phyloP scores from a whole-genome alignment of 1,140 invertebrate genomes.

The Dreissena polymorpha region DNA sequence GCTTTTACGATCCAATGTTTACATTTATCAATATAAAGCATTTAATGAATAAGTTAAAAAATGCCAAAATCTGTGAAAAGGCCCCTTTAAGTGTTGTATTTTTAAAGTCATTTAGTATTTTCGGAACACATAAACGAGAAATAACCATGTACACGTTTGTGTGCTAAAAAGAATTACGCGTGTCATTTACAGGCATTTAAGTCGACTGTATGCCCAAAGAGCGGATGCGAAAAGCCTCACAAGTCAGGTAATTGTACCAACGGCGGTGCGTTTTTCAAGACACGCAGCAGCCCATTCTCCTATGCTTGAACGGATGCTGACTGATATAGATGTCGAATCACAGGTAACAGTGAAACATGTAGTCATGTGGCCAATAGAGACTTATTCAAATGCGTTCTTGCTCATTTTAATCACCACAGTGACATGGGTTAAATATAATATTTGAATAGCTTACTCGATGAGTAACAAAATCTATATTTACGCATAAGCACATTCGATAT shows the following conservation, averaged over 20 bases:
- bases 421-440: too few relatives aligned
- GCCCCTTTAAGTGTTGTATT: not conserved
- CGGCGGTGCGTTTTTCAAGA: not conserved
- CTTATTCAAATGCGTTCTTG: too few relatives aligned
- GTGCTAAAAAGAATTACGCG: not conserved
- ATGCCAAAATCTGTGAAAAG: too few relatives aligned
- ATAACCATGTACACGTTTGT: not conserved
- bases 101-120: not conserved
- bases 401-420: too few relatives aligned
- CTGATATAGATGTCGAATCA: conserved; percentile 25
- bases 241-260: not conserved
- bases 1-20: too few relatives aligned
- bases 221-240: not conserved
- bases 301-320: conserved; percentile 34
- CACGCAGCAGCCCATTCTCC: conserved; percentile 10
- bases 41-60: too few relatives aligned
- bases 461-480: too few relatives aligned
- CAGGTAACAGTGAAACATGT: too few relatives aligned
- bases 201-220: conserved; percentile 5
- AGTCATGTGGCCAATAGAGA: too few relatives aligned
- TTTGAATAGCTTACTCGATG: too few relatives aligned
- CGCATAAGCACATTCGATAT: too few relatives aligned
- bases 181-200: conserved; percentile 11
- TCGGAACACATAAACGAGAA: not conserved
- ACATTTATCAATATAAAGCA: too few relatives aligned